Base-by-base conservation (phyloP, 35 echinoderm and acorn worm species). In the Anneissia japonica region DNA sequence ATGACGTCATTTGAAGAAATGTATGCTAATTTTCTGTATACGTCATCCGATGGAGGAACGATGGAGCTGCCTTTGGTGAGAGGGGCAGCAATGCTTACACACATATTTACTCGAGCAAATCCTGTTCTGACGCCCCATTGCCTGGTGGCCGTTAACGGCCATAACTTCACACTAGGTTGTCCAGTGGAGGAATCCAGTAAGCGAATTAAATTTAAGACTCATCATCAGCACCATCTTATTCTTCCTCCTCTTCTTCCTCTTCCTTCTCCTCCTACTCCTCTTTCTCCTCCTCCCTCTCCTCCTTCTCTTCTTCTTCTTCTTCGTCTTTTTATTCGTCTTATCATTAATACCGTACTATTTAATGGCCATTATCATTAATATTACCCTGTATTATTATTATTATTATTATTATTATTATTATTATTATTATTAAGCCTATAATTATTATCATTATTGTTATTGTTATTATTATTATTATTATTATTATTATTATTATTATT, bases 1-100 rank as follows among this genome's bases (percentile, higher is more conserved):
- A 87, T 97, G 87, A 90, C 87, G 17, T 90, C 92, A 40, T 97
- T 97, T 87, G 94, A 87, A 26, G 90, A 92, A 23, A 92, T 92
- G 84, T 97, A 92, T 82, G 94, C 94, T 36, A 87, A 97, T 64
- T 97, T 97, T 80, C 39, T 87, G 39, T 92, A 90, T 73, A 74
- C n/a, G 0, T 75, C 86, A 11, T 35, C 83, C 10, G 13, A 84
- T 35, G 87, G 90, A 72, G 90, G 94, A 30, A 84, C 87, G 4
- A 88, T 92, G 84, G 94, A 97, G 85, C 72, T 92, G 17, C 94
- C 94, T 23, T 74, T 97, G 4, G 94, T 97, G 6, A 83, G 94
- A 32, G 94, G 94, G 13, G 32, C 77, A 12, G 82, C 90, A 26
- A 86, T 97, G 87, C 36, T 92, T 0, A 92, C 94, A 0, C 94